Evolutionary conservation across 2,888 invertebrate genomes (phyloP), one percentile per base, ranked within the genome.

Genomic region (Eudemis profundana): DNA sequence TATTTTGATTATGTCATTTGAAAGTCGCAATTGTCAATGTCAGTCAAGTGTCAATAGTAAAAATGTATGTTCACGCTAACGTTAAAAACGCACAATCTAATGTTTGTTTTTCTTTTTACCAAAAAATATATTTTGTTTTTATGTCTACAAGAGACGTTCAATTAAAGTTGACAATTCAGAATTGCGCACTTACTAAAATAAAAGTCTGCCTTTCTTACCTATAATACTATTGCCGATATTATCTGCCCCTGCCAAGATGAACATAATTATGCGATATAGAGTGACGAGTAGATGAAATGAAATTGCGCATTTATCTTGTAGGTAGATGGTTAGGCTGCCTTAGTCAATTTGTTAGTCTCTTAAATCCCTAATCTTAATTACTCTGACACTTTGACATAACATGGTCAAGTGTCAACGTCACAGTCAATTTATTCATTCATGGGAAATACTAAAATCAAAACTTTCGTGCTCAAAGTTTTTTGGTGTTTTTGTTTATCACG

Each of bases 1-100:
- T 70, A 60, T 62, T 44, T 60, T 49, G 60, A 68, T 61, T 68
- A 44, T 81, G 85, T 89, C 89, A 85, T 89, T 89, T 89, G 88
- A 89, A 89, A 86, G 89, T 89, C 88, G 81, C 74, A 70, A 59
- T 44, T 75, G 75, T 76, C n/a, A n/a, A n/a, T n/a, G n/a, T n/a
- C n/a, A n/a, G n/a, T n/a, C 75, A 75, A 69, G 54, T 75, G 76
- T 78, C 81, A 79, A 36, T 14, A 53, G 63, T 65, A 57, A 66
- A 42, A 27, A 42, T 50, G 27, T 50, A 47, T 14, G 33, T 46
- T n/a, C n/a, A n/a, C n/a, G 40, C 8, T 44, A 54, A 8, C 33
- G 12, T 40, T 46, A 12, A 29, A 49, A 42, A 56, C 56, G 40
- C 29, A 19, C 3, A 38, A 10, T 8, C 7, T 4, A n/a, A 7